Base-by-base conservation (phyloP, 2,888 invertebrate species). In the Hydriomena furcata region DNA sequence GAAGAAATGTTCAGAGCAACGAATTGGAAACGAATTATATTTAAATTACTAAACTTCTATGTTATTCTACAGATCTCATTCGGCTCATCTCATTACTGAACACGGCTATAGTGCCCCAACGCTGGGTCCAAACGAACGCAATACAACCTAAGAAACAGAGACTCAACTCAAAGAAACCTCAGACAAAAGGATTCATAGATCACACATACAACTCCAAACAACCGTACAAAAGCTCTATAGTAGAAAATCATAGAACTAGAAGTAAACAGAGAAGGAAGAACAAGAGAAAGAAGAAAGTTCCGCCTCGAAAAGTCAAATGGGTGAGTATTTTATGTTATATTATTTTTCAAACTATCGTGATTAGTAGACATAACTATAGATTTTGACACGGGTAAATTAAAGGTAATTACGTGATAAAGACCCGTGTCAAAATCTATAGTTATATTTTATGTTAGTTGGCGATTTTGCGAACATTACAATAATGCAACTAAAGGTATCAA, bases 211-310 rank as follows among this genome's bases (percentile, higher is more conserved):
- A n/a, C 23, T 13, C 8, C n/a, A 32, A 12, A 21, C 7, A 8
- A 25, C 27, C 20, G 8, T 6, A 20, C 10, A 40, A n/a, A 40
- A 38, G 12, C 17, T 4, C 38, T 17, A 50, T 41, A 7, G 5
- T 17, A 10, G 30, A 36, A 11, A 36, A 41, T 11, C 13, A 25
- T n/a, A 54, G 34, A 11, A 35, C 30, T 17, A 35, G n/a, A 28
- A 54, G 11, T 43, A 60, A 57, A 32, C 40, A 66, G 35, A 27
- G 34, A 12, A 46, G 38, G 21, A 55, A 52, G 23, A 59, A 52
- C 11, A 49, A 48, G 20, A 55, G 30, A 38, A 57, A 52, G 32
- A 61, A 51, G 36, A 61, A 52, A 50, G 34, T 47, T 11, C 48
- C 50, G 25, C 42, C 53, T 6, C 49, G 45, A 28, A 53, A 41